Evolutionary conservation across 2,888 invertebrate species (phyloP), one percentile per base, ranked within the genome.

Genomic region (Zhengitettix transpicula): DNA sequence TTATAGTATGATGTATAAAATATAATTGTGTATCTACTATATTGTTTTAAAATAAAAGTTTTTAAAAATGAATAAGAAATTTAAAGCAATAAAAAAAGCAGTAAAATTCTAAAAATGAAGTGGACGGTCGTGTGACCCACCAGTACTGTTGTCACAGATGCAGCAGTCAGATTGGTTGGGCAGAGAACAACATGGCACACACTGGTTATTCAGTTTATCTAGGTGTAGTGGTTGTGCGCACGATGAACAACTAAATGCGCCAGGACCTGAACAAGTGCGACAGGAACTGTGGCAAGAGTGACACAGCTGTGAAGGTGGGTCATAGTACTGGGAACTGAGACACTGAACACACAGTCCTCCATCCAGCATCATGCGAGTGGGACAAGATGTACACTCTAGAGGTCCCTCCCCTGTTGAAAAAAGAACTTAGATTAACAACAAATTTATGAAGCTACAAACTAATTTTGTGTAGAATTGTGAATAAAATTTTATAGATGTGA

Each of bases 311-410:
- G 81, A 84, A 62, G 77, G 77, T 0, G 80, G 74, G 65, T 87
- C 87, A 67, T 86, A 85, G 73, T 81, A 87, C 72, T 87, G 85
- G 0, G 84, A 81, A 54, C 83, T 82, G 12, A 85, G 77, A 64
- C 87, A 87, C 69, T 85, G 85, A 81, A 85, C 84, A 69, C 87
- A 87, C 0, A 85, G 75, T 9, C 85, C 85, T 61, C 84, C 83
- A 65, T 85, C 84, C 11, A 86, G 72, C 83, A 85, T 85, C 68
- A 82, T 84, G 68, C 82, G 83, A 0, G 81, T 75, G 0, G 84
- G 85, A 65, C 87, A 87, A 0, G 86, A 82, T 52, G 82, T 84
- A 71, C 87, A 87, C 67, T 83, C 81, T 57, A 85, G 74, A 0
- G 87, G 87, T 0, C 87, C 87, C 58, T 86, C 84, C 64, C 84